phyloP scores from a whole-genome alignment of 2,797 vertebrate species.

The Vireo griseus region DNA sequence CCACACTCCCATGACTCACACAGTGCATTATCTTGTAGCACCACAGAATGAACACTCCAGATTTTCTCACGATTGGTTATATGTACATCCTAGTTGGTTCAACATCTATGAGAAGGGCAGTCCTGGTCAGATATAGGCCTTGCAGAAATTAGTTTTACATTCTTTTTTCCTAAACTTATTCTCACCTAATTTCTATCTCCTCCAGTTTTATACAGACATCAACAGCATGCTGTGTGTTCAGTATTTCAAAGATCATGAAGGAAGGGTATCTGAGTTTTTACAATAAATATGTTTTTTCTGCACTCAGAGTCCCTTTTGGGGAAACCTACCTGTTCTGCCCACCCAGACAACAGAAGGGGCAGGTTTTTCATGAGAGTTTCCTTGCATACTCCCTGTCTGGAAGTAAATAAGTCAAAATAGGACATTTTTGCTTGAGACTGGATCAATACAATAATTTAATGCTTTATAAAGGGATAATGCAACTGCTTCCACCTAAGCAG shows the following conservation, averaged over 20 bases:
- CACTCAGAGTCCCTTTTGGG: not conserved
- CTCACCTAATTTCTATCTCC: not conserved
- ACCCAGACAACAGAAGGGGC: accelerated
- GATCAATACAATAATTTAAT: not conserved
- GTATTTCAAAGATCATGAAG: not conserved
- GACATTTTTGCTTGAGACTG: not conserved
- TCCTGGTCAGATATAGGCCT: not conserved
- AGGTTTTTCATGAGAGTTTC: not conserved
- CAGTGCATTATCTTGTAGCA: not conserved
- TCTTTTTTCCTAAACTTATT: not conserved
- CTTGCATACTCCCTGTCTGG: not conserved
- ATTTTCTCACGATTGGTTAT: not conserved
- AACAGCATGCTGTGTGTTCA: not conserved
- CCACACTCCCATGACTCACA: not conserved
- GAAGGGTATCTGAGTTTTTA: not conserved
- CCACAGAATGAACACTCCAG: not conserved
- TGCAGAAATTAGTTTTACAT: not conserved
- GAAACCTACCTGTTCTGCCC: not conserved
- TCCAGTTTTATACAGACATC: not conserved
- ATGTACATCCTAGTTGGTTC: not conserved
- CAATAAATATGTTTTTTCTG: not conserved
- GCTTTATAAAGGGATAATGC: not conserved
- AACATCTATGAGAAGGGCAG: not conserved
- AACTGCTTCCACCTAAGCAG: not conserved
- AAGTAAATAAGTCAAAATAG: not conserved